Percentiles rank a stretch among this genome's conserved stretches.
These are phyloP conservation scores for Myrmophylax atrothorax DNA, from an alignment of 2,113 vertebrate genomes.

Conservation along the genomic window DNA sequence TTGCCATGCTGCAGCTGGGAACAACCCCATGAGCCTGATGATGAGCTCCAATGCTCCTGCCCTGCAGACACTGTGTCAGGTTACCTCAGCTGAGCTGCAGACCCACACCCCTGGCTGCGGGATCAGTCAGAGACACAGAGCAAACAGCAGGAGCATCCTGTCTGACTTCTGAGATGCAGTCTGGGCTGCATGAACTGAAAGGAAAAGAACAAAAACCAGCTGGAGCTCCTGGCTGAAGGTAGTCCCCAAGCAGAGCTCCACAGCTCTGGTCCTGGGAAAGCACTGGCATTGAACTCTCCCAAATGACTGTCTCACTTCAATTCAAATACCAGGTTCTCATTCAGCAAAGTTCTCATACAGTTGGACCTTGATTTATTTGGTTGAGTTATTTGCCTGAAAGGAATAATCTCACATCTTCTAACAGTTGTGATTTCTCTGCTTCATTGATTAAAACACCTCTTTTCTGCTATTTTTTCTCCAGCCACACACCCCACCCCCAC, in stretches of 20 bases:
- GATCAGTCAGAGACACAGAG: not conserved
- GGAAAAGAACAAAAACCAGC: not conserved
- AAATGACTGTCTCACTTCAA: not conserved
- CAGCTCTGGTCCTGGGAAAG: constrained; percentile 13
- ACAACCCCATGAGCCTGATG: not conserved
- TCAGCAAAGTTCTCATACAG: constrained; percentile 52
- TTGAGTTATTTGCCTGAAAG: constrained; percentile 54
- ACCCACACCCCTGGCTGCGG: accelerated
- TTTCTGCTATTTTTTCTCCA: constrained; percentile 50
- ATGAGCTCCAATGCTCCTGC: not conserved
- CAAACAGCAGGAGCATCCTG: not conserved
- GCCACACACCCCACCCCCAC: constrained; percentile 57
- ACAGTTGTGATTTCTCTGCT: constrained; percentile 63
- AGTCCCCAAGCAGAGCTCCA: not conserved
- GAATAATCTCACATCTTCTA: constrained; percentile 31
- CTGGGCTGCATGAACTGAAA: not conserved
- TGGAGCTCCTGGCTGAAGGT: not conserved
- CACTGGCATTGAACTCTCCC: not conserved
- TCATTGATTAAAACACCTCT: constrained; percentile 60
- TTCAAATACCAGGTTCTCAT: constrained; percentile 23
- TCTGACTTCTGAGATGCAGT: not conserved
- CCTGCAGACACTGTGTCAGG: not conserved
- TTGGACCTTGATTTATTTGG: constrained; percentile 35
- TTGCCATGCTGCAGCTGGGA: not conserved
- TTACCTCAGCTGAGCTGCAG: not conserved